phyloP scores from a whole-genome alignment of 2,888 invertebrate species.

The Zhuqinia jingwanae region DNA sequence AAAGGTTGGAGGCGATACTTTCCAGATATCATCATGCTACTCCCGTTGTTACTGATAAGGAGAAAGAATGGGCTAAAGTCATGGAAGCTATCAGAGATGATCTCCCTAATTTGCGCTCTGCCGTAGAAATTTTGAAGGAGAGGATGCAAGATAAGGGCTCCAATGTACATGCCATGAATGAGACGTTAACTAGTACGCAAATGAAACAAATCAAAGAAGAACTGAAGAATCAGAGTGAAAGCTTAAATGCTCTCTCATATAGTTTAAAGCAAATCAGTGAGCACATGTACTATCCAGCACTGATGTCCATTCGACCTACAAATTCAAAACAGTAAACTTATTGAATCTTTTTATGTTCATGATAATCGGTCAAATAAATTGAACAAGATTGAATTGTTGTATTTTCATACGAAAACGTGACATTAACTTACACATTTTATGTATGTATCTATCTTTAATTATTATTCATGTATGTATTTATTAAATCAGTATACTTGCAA shows the following conservation, averaged over 20 bases:
- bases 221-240: conserved; percentile 58
- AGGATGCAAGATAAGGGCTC: conserved; percentile 22
- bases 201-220: conserved; percentile 57
- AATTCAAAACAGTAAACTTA: conserved; percentile 16
- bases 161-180: background rate
- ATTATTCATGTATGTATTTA: no score
- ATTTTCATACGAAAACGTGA: no score
- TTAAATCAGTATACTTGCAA: no score
- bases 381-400: no score
- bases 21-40: conserved; percentile 71
- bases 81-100: conserved; percentile 69
- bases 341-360: background rate
- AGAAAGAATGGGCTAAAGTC: conserved; percentile 70
- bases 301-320: conserved; percentile 57
- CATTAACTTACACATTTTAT: no score
- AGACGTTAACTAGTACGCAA: conserved; percentile 47
- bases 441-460: no score
- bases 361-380: background rate
- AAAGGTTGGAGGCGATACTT: conserved; percentile 70
- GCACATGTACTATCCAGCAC: conserved; percentile 61
- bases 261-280: conserved; percentile 64
- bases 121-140: conserved; percentile 56
- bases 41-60: conserved; percentile 74
- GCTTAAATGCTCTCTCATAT: conserved; percentile 57
- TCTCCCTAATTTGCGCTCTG: conserved; percentile 45